Evolutionary conservation across 1,140 invertebrate genomes (phyloP).

Genomic region (Drosophila tsacasi): DNA sequence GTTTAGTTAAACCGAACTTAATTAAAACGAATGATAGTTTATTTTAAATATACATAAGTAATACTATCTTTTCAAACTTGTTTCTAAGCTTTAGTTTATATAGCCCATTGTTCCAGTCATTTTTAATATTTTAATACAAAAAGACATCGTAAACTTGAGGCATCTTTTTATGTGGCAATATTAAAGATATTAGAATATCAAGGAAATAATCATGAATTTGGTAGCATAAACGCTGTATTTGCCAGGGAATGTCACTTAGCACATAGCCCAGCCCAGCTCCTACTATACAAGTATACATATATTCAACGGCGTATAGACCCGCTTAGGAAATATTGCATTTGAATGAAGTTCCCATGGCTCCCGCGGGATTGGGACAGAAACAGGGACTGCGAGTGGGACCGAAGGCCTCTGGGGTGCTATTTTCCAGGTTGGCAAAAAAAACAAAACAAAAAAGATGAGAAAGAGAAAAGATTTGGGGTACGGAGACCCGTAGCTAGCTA

Average conservation of each 20-base stretch:
- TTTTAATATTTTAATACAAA: not conserved
- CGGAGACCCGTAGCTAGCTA: conserved; percentile 18
- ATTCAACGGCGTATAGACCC: conserved; percentile 9
- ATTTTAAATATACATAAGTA: no score
- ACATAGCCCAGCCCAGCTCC: not conserved
- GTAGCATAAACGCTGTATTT: conserved; percentile 24
- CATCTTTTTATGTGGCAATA: not conserved
- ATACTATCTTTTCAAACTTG: no score
- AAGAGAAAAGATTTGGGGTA: conserved; percentile 9
- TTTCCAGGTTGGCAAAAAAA: conserved; percentile 5
- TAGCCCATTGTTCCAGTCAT: no score
- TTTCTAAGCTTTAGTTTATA: not conserved
- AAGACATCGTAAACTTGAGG: not conserved
- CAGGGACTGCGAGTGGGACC: conserved; percentile 9
- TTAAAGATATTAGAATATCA: not conserved
- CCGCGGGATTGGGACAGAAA: conserved; percentile 25
- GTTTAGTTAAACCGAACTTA: no score
- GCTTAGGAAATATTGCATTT: conserved; percentile 44
- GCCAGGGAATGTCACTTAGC: conserved; percentile 23
- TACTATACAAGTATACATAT: not conserved
- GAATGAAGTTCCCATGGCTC: conserved; percentile 21
- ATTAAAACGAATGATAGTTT: no score
- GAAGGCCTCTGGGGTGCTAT: conserved; percentile 35
- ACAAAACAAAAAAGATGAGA: not conserved
- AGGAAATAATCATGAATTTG: conserved; percentile 18